A percentile compares a stretch with the other conserved stretches of the same genome.
phyloP scores from a whole-genome alignment of 2,888 invertebrate genomes.

The Allolobophora icterica region DNA sequence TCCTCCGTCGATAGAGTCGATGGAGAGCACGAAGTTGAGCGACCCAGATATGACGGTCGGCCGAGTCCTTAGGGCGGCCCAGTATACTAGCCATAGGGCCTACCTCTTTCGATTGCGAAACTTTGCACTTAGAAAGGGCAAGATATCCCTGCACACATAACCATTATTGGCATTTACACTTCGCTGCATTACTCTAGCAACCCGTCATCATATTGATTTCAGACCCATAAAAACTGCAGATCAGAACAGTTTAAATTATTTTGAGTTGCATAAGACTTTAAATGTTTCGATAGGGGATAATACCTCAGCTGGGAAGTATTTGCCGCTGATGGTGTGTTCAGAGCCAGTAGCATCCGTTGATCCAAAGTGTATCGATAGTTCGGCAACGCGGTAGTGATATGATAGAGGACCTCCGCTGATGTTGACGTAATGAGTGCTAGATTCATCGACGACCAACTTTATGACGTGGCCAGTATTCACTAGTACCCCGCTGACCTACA shows the following conservation, averaged over 20 bases:
- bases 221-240: too few species aligned
- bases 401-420: slow-evolving; percentile 94
- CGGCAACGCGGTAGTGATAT: slow-evolving; percentile 92
- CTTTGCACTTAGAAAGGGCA: too few species aligned
- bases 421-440: slow-evolving; percentile 79
- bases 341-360: slow-evolving; percentile 88
- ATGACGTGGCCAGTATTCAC: slow-evolving; percentile 94
- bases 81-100: too few species aligned
- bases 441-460: slow-evolving; percentile 81
- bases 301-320: slow-evolving; percentile 97
- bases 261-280: not conserved
- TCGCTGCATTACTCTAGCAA: too few species aligned
- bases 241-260: not conserved
- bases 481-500: slow-evolving; percentile 81
- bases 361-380: slow-evolving; percentile 76
- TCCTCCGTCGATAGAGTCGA: too few species aligned
- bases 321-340: slow-evolving; percentile 94
- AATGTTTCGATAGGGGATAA: not conserved
- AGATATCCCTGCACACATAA: too few species aligned
- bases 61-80: too few species aligned
- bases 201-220: too few species aligned
- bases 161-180: too few species aligned
- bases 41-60: too few species aligned
- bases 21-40: too few species aligned
- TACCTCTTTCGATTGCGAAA: too few species aligned